Conservation (phyloP, 2,888 invertebrate species). For the Julus scandinavius region DNA sequence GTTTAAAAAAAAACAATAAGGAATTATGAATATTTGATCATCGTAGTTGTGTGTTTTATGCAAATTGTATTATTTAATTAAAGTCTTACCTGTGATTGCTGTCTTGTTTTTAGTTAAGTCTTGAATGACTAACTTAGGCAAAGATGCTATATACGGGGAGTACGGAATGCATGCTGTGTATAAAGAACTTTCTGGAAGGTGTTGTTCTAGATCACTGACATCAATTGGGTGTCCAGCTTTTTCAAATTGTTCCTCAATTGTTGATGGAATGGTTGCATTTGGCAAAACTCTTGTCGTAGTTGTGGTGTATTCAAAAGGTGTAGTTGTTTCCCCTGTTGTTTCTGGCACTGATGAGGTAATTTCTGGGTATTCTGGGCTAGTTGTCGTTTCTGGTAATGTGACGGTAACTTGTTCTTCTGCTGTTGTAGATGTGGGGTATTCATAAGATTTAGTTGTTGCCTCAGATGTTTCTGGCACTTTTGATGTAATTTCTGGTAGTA, state of each 20-base stretch:
- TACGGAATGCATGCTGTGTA: conserved; percentile 51
- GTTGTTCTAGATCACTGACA: background rate
- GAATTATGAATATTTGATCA: background rate
- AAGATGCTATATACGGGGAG: background rate
- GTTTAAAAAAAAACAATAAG: background rate
- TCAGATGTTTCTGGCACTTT: background rate
- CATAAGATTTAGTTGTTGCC: background rate
- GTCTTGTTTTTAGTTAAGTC: conserved; percentile 10
- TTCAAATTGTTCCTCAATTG: conserved; percentile 47
- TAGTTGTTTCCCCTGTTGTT: too few relatives aligned
- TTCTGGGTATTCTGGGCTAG: background rate
- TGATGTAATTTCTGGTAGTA: background rate
- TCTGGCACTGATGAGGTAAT: background rate
- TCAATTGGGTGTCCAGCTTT: conserved; percentile 38
- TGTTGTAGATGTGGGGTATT: background rate
- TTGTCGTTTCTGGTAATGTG: background rate
- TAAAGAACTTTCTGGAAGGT: conserved; percentile 39
- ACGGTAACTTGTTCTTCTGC: background rate
- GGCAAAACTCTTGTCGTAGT: conserved; percentile 5
- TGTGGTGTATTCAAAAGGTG: background rate
- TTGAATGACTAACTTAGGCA: conserved; percentile 25
- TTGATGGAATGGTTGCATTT: conserved; percentile 44
- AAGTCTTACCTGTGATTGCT: conserved; percentile 38
- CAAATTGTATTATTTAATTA: background rate
- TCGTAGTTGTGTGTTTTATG: background rate